These are phyloP conservation scores for Epirrhoe tristata DNA, from an alignment of 2,888 invertebrate genomes.

Conservation along the genomic window DNA sequence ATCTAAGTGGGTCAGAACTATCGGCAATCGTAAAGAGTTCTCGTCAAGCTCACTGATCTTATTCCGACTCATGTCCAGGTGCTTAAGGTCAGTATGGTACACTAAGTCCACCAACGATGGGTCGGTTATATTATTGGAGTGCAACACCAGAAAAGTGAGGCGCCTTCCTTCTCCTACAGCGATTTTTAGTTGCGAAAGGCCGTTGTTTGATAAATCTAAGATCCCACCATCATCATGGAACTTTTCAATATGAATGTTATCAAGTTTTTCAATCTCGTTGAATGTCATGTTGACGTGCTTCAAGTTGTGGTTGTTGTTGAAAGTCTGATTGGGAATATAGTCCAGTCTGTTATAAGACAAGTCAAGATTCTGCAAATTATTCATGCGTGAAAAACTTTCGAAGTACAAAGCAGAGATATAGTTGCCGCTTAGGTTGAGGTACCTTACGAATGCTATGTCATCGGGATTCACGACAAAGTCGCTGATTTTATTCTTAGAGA, in stretches of 20 bases:
- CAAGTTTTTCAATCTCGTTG: constrained; percentile 61
- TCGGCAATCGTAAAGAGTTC: constrained; percentile 62
- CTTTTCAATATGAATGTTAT: constrained; percentile 60
- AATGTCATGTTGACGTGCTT: constrained; percentile 68
- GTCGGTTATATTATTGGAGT: constrained; percentile 68
- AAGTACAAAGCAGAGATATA: constrained; percentile 59
- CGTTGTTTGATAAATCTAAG: constrained; percentile 73
- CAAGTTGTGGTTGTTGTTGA: constrained; percentile 61
- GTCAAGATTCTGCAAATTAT: constrained; percentile 71
- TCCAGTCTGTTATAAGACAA: constrained; percentile 68
- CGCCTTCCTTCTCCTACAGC: constrained; percentile 63
- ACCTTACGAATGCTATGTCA: constrained; percentile 61
- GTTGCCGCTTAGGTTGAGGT: constrained; percentile 72
- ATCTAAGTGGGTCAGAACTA: constrained; percentile 58
- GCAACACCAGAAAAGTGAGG: constrained; percentile 59
- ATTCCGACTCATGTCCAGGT: constrained; percentile 67
- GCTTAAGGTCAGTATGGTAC: constrained; percentile 59
- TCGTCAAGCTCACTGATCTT: constrained; percentile 58
- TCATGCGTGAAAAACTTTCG: constrained; percentile 67
- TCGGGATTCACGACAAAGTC: constrained; percentile 63
- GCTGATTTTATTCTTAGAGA: constrained; percentile 66
- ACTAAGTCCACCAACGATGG: constrained; percentile 57
- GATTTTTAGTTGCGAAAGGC: constrained; percentile 59
- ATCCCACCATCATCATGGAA: constrained; percentile 71
- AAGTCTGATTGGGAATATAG: constrained; percentile 62